A percentile compares a stretch with the other conserved stretches of the same genome.
These are phyloP conservation scores for Psix sp. DNA, from an alignment of 1,140 invertebrate species.

Conservation along the genomic window DNA sequence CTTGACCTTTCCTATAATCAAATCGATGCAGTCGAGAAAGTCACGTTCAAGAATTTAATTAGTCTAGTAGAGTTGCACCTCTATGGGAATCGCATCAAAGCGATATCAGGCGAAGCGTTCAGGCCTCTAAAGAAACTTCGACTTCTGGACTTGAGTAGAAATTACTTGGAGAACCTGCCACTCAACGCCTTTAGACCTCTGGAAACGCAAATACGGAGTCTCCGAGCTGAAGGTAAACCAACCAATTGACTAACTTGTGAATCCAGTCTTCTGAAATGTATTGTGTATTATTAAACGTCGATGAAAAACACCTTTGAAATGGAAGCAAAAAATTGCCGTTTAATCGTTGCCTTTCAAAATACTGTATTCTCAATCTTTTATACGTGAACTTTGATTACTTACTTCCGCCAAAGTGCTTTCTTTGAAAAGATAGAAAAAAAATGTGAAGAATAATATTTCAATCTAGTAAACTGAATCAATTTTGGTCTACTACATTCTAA, in stretches of 20 bases:
- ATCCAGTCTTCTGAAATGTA: neutral
- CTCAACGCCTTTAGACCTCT: slow-evolving; percentile 85
- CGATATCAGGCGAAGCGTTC: slow-evolving; percentile 87
- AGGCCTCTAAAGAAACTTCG: slow-evolving; percentile 85
- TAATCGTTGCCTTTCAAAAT: too few relatives aligned
- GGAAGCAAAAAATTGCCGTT: too few relatives aligned
- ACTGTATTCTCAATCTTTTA: too few relatives aligned
- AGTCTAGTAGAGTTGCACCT: slow-evolving; percentile 86
- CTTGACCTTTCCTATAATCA: slow-evolving; percentile 90
- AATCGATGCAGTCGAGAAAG: slow-evolving; percentile 84
- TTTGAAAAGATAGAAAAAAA: too few relatives aligned
- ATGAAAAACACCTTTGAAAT: too few relatives aligned
- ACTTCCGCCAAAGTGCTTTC: too few relatives aligned
- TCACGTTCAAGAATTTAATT: slow-evolving; percentile 84
- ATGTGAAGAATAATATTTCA: too few relatives aligned
- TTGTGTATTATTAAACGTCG: neutral
- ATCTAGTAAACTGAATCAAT: too few relatives aligned
- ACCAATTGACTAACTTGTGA: slow-evolving; percentile 12
- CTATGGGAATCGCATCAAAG: slow-evolving; percentile 88
- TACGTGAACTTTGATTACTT: too few relatives aligned
- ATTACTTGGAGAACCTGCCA: slow-evolving; percentile 89
- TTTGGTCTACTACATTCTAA: neutral
- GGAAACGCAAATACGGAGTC: slow-evolving; percentile 87
- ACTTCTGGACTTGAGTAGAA: slow-evolving; percentile 88
- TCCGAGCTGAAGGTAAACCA: slow-evolving; percentile 88